Evolutionary conservation across 2,797 vertebrate species (phyloP).

Genomic region (Notoglanidium macrostoma): DNA sequence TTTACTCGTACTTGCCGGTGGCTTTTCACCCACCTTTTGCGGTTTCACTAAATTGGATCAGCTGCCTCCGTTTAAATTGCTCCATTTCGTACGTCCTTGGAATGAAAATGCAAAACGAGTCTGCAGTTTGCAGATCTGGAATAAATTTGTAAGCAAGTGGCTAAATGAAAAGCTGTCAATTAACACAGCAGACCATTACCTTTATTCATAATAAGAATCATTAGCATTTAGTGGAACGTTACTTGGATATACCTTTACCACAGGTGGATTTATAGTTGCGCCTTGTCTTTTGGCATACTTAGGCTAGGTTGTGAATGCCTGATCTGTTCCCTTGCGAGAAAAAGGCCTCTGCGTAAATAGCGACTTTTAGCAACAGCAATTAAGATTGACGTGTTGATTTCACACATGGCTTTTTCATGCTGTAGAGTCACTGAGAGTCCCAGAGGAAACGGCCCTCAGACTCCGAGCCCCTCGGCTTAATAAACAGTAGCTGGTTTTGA

Average conservation of each 20-base stretch:
- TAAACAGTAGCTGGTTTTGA: background rate
- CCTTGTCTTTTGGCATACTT: background rate
- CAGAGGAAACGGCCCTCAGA: background rate
- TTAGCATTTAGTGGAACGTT: background rate
- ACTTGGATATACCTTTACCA: too few species aligned
- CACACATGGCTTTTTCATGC: constrained; percentile 22
- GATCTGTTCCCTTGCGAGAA: constrained; percentile 23
- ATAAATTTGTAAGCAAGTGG: background rate
- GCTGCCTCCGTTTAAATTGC: constrained; percentile 34
- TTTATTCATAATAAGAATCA: background rate
- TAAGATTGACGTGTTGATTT: constrained; percentile 37
- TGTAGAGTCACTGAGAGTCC: background rate
- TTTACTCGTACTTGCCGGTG: constrained; percentile 21
- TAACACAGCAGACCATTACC: background rate
- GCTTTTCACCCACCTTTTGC: constrained; percentile 37
- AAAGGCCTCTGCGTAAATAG: constrained; percentile 8
- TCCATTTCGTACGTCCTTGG: constrained; percentile 12
- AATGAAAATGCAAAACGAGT: constrained; percentile 21
- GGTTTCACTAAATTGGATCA: constrained; percentile 41
- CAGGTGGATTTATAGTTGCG: background rate
- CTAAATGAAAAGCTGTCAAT: background rate
- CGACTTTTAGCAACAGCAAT: constrained; percentile 36
- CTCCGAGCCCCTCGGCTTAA: background rate
- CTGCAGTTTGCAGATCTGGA: background rate
- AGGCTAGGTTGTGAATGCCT: background rate